A percentile compares a stretch with the other conserved stretches of the same genome.
Conservation (phyloP, 2,888 invertebrate genomes). For the Drosophila anomalata region DNA sequence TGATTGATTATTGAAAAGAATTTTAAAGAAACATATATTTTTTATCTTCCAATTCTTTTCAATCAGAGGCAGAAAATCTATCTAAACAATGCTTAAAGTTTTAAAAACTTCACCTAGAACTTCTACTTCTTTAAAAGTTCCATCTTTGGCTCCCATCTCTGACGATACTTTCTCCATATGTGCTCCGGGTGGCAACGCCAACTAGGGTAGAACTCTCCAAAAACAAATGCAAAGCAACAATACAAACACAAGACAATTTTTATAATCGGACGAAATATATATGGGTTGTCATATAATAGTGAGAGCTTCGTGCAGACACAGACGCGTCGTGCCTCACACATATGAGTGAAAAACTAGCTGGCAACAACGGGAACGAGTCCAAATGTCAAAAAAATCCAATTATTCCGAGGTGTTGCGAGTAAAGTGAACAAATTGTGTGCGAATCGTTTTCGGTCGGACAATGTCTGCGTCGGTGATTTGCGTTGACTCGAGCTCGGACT, state of each 20-base stretch:
- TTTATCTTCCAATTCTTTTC: too few relatives aligned
- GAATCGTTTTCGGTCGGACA: conserved; percentile 31
- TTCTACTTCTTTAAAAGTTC: background rate
- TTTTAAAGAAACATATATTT: too few relatives aligned
- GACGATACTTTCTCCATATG: conserved; percentile 1
- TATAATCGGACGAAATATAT: conserved; percentile 18
- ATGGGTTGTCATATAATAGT: conserved; percentile 31
- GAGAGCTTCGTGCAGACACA: conserved; percentile 30
- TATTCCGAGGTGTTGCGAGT: conserved; percentile 43
- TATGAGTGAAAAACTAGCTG: conserved; percentile 59
- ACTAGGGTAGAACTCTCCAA: conserved; percentile 56
- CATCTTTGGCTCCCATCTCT: background rate
- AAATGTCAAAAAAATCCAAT: conserved; percentile 55
- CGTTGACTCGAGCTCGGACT: conserved; percentile 82
- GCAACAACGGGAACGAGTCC: conserved; percentile 53
- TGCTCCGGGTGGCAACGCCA: conserved; percentile 44
- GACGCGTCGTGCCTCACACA: conserved; percentile 43
- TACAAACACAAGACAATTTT: conserved; percentile 59
- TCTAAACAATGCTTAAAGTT: background rate
- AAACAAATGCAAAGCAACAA: conserved; percentile 67
- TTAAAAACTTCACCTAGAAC: background rate
- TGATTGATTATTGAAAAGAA: too few relatives aligned
- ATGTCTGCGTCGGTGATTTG: conserved; percentile 81
- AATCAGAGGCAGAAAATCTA: background rate
- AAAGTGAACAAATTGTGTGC: conserved; percentile 37